Evolutionary conservation across 2,888 invertebrate genomes (phyloP), one percentile per base, ranked within the genome.

Genomic region (Noctua janthe): DNA sequence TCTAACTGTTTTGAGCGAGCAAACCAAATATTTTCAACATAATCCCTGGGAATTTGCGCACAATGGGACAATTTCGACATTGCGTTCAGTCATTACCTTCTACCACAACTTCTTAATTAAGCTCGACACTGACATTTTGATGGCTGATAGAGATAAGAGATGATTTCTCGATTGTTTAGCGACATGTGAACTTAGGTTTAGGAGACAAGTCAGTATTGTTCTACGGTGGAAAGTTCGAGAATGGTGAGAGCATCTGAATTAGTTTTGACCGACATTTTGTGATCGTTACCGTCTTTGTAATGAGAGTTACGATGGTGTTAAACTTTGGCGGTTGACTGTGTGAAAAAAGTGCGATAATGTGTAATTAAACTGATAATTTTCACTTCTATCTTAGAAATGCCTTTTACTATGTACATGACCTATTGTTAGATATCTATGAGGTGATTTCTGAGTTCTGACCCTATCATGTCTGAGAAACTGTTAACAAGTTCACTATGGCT

Each of bases 141-240:
- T 96, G 96, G 93, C 94, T 94, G 91, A 94, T 89, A 90, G 90
- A 94, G 96, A 96, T 96, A 94, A 74, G 84, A 80, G 92, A 91
- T 90, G 93, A 91, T 95, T 94, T 95, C 95, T 94, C 94, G 93
- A 95, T 96, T 96, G 96, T 96, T 94, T 86, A 92, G 93, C 87
- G 92, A 93, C 90, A 89, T 91, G 90, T 88, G 94, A 94, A 93
- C 91, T 88, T 92, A 91, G 90, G 84, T 82, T 83, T 88, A 85
- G 88, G 84, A 87, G 87, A 88, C 88, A 87, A 86, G 76, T 51
- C 66, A 75, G 89, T 88, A 93, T 93, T 94, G 93, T 92, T 90
- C 83, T 88, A 77, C 76, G 83, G 89, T 92, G 93, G 94, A 94
- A 95, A 94, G 94, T 83, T 79, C 82, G 75, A 71, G 88, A 71